These are phyloP conservation scores for Cyclopterus lumpus DNA, from an alignment of 2,797 vertebrate genomes.

Conservation along the genomic window DNA sequence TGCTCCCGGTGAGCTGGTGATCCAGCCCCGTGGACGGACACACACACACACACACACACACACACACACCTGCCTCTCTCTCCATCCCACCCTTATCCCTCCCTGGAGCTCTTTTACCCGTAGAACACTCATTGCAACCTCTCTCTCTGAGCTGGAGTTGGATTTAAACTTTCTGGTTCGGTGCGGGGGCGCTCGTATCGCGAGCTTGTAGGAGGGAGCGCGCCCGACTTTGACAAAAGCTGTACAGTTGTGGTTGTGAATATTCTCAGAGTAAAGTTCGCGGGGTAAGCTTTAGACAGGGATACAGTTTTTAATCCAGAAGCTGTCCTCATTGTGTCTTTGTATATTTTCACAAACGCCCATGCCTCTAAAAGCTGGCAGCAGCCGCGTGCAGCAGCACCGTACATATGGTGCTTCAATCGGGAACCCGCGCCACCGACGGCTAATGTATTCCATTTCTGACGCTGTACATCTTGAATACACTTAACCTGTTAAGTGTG, in stretches of 20 bases:
- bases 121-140: slow-evolving; percentile 47
- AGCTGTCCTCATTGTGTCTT: slow-evolving; percentile 63
- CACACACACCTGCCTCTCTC: slow-evolving; percentile 3
- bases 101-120: slow-evolving; percentile 32
- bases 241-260: slow-evolving; percentile 55
- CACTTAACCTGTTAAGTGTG: slow-evolving; percentile 72
- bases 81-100: neutral
- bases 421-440: slow-evolving; percentile 43
- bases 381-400: slow-evolving; percentile 49
- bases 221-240: slow-evolving; percentile 69
- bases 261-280: slow-evolving; percentile 58
- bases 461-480: slow-evolving; percentile 69
- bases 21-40: slow-evolving; percentile 63
- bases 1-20: slow-evolving; percentile 58
- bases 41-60: slow-evolving; percentile 23
- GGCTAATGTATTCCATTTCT: slow-evolving; percentile 78
- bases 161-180: slow-evolving; percentile 69
- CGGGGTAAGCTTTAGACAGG: slow-evolving; percentile 38
- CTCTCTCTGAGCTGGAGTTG: slow-evolving; percentile 51
- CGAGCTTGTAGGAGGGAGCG: slow-evolving; percentile 65
- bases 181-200: slow-evolving; percentile 59
- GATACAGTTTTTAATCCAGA: slow-evolving; percentile 66
- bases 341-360: slow-evolving; percentile 46
- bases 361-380: slow-evolving; percentile 58
- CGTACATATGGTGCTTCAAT: slow-evolving; percentile 81